Evolutionary conservation across 2,888 invertebrate species (phyloP).

Genomic region (Eueremaeus valkanovi): DNA sequence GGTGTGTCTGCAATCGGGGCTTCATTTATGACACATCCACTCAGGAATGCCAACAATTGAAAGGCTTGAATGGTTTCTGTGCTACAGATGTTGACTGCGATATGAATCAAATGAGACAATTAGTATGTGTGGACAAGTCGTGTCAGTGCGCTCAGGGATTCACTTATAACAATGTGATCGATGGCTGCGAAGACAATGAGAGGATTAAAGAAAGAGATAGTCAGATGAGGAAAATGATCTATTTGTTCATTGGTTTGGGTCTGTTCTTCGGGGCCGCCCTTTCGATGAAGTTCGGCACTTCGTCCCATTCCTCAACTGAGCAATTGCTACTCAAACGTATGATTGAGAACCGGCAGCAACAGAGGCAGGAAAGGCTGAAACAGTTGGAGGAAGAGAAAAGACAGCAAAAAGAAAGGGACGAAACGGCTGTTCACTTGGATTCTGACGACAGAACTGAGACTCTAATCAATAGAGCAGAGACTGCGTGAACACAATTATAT

Average conservation of each 20-base stretch:
- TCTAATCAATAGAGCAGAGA: conserved; percentile 22
- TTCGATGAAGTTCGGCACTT: conserved; percentile 28
- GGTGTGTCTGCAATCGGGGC: conserved; percentile 37
- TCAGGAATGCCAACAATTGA: conserved; percentile 14
- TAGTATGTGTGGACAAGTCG: conserved; percentile 26
- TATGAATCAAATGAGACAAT: not conserved
- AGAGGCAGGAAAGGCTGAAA: not conserved
- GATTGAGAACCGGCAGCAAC: conserved; percentile 27
- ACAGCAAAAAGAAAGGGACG: not conserved
- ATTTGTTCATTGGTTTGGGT: conserved; percentile 30
- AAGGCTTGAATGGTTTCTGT: conserved; percentile 37
- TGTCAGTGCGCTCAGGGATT: conserved; percentile 36
- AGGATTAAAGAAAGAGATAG: conserved; percentile 12
- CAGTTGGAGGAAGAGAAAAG: not conserved
- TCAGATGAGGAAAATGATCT: conserved; percentile 32
- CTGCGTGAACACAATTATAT: conserved; percentile 10
- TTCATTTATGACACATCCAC: conserved; percentile 23
- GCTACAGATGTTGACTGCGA: conserved; percentile 20
- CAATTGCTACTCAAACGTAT: conserved; percentile 34
- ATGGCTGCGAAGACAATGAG: conserved; percentile 36
- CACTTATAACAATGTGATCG: conserved; percentile 34
- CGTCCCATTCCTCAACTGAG: not conserved
- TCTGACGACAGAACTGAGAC: not conserved
- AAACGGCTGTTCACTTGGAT: not conserved
- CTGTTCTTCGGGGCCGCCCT: conserved; percentile 36